A percentile compares a stretch with the other conserved stretches of the same genome.
Evolutionary conservation across 2,113 vertebrate species (phyloP).

Genomic region (Erythrolamprus reginae): DNA sequence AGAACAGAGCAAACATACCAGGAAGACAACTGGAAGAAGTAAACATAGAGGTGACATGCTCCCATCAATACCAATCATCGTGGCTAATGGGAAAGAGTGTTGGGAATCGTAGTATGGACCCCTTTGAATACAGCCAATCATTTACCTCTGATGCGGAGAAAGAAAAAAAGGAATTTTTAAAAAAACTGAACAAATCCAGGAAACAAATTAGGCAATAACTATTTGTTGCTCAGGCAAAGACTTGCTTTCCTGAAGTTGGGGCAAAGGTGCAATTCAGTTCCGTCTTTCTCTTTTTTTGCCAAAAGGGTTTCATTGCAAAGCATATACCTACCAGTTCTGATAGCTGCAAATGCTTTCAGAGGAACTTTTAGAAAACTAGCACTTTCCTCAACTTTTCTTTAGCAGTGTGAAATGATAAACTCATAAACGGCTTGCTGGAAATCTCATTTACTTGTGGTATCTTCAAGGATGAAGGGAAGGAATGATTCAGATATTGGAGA

Average conservation of each 20-base stretch:
- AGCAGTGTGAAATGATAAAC: neutral
- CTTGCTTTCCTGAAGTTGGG: neutral
- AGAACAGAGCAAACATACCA: neutral
- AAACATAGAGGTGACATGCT: neutral
- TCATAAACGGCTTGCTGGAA: neutral
- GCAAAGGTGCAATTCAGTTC: neutral
- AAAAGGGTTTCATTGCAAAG: neutral
- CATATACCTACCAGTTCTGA: neutral
- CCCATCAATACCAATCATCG: neutral
- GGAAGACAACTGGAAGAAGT: neutral
- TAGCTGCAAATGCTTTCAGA: neutral
- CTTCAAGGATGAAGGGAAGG: neutral
- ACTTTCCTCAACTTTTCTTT: neutral
- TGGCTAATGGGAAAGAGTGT: neutral
- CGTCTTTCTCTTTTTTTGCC: too few species aligned
- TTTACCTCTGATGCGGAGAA: neutral
- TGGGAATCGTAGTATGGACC: neutral
- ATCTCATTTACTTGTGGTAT: neutral
- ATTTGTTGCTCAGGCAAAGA: neutral
- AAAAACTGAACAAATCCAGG: neutral
- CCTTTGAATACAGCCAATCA: neutral
- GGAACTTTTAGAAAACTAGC: neutral
- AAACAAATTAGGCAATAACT: neutral
- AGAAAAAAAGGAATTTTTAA: too few species aligned
- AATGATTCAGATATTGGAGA: neutral